phyloP scores from a whole-genome alignment of 2,797 vertebrate species.

The Peromyscus nudipes region DNA sequence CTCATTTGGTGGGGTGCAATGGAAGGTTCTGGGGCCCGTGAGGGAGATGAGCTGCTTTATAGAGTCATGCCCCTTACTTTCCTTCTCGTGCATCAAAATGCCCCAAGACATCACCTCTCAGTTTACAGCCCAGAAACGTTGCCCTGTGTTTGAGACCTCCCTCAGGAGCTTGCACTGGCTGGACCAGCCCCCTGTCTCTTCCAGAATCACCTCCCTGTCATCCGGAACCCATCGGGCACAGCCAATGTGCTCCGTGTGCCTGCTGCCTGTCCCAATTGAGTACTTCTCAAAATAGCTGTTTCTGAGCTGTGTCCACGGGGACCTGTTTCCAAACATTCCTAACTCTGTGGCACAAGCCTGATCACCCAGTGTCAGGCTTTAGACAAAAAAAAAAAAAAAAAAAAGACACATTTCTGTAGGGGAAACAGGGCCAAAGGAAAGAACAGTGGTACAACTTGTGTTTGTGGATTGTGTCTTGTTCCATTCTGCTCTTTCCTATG shows the following conservation, averaged over 20 bases:
- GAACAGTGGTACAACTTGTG: accelerated
- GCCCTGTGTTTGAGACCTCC: not conserved
- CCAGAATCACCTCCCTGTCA: accelerated
- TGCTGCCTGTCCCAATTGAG: not conserved
- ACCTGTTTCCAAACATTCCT: not conserved
- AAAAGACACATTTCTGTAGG: not conserved
- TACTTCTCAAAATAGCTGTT: constrained; percentile 8
- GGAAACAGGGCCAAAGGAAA: not conserved
- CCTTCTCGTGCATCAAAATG: not conserved
- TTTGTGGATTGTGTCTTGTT: not conserved
- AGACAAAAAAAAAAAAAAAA: not conserved
- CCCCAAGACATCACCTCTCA: not conserved
- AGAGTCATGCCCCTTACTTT: not conserved
- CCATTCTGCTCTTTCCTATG: not conserved
- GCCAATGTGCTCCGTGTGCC: accelerated
- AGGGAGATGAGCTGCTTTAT: not conserved
- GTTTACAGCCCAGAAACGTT: not conserved
- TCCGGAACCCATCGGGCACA: not conserved
- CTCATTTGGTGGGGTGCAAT: not conserved
- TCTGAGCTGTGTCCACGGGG: not conserved
- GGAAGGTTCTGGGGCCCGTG: no score
- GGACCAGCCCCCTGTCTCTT: accelerated
- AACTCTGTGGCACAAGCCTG: not conserved
- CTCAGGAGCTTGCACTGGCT: no score
- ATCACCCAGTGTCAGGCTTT: not conserved